phyloP scores from a whole-genome alignment of 2,888 invertebrate genomes.

The Neoascia interrupta region DNA sequence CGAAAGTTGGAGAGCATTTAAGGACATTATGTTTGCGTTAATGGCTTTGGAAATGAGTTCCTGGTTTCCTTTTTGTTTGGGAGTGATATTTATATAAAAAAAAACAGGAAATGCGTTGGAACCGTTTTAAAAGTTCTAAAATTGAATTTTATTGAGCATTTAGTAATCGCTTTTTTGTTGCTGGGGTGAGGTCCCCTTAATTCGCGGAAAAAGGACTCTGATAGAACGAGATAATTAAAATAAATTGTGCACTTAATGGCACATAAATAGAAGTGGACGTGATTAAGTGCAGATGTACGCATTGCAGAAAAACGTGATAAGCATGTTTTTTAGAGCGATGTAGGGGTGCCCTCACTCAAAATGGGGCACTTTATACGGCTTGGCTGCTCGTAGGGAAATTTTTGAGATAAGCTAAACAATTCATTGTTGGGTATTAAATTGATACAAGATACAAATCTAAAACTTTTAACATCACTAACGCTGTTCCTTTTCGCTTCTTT shows the following conservation, averaged over 20 bases:
- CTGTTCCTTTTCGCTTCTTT: too few species aligned
- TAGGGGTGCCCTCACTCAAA: too few species aligned
- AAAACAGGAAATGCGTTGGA: not conserved
- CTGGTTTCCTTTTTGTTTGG: constrained; percentile 36
- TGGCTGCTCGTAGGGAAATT: too few species aligned
- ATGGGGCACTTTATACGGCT: too few species aligned
- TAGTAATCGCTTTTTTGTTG: constrained; percentile 45
- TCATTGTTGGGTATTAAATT: too few species aligned
- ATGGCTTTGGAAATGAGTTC: constrained; percentile 58
- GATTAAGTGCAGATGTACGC: constrained; percentile 42
- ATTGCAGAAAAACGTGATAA: too few species aligned
- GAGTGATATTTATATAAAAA: not conserved
- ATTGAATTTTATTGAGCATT: constrained; percentile 65
- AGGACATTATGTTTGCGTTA: constrained; percentile 59
- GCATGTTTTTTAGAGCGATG: too few species aligned
- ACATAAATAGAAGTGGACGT: constrained; percentile 37
- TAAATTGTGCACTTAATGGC: constrained; percentile 47
- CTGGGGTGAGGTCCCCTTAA: too few species aligned
- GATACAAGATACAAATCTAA: too few species aligned
- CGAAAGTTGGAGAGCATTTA: constrained; percentile 23
- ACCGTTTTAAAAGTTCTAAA: constrained; percentile 44
- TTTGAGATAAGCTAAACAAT: too few species aligned
- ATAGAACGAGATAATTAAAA: constrained; percentile 50
- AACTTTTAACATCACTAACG: too few species aligned
- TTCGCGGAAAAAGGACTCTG: constrained; percentile 12